Percentiles rank a stretch among this genome's conserved stretches.
Evolutionary conservation across 2,113 vertebrate genomes (phyloP).

Genomic region (Alexandromys fortis): DNA sequence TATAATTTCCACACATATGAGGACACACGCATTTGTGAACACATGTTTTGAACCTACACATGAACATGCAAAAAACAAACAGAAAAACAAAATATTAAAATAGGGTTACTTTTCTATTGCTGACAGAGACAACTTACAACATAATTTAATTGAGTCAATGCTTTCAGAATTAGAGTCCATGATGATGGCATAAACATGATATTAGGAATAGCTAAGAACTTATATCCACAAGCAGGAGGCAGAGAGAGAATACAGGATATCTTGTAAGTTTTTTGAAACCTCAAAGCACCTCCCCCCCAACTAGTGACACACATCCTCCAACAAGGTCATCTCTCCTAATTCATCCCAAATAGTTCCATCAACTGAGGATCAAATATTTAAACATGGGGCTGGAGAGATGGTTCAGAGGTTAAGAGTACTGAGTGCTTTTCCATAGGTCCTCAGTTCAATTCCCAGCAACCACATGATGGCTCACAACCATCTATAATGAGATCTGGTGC

Average conservation of each 20-base stretch:
- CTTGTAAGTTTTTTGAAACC: neutral
- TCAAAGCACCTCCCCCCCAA: neutral
- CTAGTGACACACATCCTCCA: neutral
- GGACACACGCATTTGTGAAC: neutral
- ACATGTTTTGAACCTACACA: neutral
- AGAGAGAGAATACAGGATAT: neutral
- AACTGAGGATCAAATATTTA: neutral
- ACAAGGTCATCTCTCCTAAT: neutral
- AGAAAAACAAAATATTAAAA: neutral
- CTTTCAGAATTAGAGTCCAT: neutral
- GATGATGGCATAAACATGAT: too few species aligned
- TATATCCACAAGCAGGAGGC: neutral
- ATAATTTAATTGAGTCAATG: neutral
- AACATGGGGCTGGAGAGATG: neutral
- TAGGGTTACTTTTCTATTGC: neutral
- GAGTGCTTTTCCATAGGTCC: too few species aligned
- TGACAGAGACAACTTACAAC: neutral
- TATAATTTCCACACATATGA: neutral
- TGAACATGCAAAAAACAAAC: neutral
- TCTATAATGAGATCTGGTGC: too few species aligned
- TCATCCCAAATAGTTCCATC: neutral
- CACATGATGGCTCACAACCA: too few species aligned
- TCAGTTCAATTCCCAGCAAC: too few species aligned
- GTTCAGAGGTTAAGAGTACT: too few species aligned
- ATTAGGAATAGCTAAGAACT: neutral